These are phyloP conservation scores for Coenonympha glycerion DNA, from an alignment of 2,888 invertebrate species.

Conservation along the genomic window DNA sequence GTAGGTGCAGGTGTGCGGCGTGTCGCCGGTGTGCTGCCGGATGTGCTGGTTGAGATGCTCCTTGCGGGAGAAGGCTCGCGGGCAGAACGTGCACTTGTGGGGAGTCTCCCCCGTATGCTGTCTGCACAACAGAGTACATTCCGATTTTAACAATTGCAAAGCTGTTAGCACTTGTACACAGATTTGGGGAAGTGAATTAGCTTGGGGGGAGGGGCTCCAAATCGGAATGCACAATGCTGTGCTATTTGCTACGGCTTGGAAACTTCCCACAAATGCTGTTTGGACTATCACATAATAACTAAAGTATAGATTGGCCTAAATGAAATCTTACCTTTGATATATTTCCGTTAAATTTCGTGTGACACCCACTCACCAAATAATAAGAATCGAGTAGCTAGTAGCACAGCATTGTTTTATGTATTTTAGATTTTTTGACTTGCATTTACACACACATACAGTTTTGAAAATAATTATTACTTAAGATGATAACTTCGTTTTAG, in stretches of 20 bases:
- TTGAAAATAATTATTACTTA: neutral
- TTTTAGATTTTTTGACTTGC: conserved; percentile 61
- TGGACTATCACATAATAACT: conserved; percentile 16
- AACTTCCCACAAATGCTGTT: conserved; percentile 66
- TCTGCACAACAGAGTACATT: conserved; percentile 73
- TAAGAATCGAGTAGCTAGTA: conserved; percentile 36
- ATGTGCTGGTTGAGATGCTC: conserved; percentile 92
- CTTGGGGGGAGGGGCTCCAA: conserved; percentile 20
- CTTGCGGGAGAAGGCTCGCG: conserved; percentile 81
- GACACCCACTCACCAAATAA: conserved; percentile 9
- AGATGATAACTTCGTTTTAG: neutral
- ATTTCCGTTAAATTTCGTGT: conserved; percentile 11
- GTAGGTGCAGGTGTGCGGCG: conserved; percentile 82
- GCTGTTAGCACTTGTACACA: conserved; percentile 10
- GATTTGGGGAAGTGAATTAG: conserved; percentile 1
- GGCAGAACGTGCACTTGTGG: conserved; percentile 81
- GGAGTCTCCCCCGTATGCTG: conserved; percentile 89
- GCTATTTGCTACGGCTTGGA: conserved; percentile 49
- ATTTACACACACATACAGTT: conserved; percentile 4
- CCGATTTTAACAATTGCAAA: conserved; percentile 42
- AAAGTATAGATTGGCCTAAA: neutral
- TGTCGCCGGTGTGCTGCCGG: conserved; percentile 82
- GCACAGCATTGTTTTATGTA: conserved; percentile 63
- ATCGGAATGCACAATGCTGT: conserved; percentile 74
- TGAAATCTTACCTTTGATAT: conserved; percentile 17